Evolutionary conservation across 1,140 invertebrate genomes (phyloP).

Genomic region (Laodelphax striatellus): DNA sequence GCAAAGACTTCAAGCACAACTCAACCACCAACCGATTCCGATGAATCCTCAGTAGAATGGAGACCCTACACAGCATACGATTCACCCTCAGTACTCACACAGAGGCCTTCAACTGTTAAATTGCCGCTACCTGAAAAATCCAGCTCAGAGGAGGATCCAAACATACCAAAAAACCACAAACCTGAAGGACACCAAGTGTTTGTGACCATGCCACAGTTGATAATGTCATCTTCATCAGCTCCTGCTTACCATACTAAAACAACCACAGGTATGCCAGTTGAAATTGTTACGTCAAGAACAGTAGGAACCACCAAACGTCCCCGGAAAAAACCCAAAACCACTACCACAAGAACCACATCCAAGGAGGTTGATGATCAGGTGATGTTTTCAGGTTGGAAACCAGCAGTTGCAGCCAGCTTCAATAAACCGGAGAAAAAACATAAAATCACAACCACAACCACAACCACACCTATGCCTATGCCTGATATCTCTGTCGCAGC

Average conservation of each 20-base stretch:
- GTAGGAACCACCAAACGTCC: not conserved
- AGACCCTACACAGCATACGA: not conserved
- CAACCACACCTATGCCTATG: constrained; percentile 12
- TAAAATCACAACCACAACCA: too few species aligned
- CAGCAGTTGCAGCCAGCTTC: not conserved
- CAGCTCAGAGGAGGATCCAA: not conserved
- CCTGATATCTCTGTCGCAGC: constrained; percentile 29
- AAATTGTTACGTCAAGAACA: not conserved
- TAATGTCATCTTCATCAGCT: not conserved
- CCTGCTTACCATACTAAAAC: not conserved
- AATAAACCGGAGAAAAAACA: not conserved
- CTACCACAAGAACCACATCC: too few species aligned
- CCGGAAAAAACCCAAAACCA: not conserved
- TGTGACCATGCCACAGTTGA: constrained; percentile 1
- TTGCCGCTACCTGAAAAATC: not conserved
- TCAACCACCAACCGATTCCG: constrained; percentile 1
- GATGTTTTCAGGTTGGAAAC: not conserved
- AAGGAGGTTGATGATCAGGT: too few species aligned
- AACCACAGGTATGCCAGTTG: not conserved
- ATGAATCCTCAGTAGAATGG: not conserved
- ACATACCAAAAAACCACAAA: constrained; percentile 3
- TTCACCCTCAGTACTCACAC: not conserved
- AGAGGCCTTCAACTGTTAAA: not conserved
- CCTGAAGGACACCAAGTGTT: not conserved
- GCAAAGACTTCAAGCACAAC: not conserved